These are phyloP conservation scores for Trichopria drosophilae DNA, from an alignment of 2,888 invertebrate genomes.

Conservation along the genomic window DNA sequence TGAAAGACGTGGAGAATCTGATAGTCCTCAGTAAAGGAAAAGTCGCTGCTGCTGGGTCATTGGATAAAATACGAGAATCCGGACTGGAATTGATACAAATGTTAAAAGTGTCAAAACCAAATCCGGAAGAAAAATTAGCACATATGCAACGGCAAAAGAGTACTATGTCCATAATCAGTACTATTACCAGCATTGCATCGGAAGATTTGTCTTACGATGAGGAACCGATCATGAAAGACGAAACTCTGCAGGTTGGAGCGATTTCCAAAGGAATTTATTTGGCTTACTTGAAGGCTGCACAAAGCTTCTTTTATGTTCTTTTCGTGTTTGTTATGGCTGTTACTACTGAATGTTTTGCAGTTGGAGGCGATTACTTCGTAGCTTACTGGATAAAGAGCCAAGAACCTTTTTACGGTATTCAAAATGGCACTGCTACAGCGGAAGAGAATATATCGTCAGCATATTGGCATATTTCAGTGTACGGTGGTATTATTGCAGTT, in stretches of 20 bases:
- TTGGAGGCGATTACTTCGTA: conserved; percentile 54
- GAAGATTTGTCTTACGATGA: too few species aligned
- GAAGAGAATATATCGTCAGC: conserved; percentile 14
- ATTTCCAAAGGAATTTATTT: conserved; percentile 37
- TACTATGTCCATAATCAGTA: too few species aligned
- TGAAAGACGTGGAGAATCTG: conserved; percentile 68
- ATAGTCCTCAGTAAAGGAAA: conserved; percentile 61
- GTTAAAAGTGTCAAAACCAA: conserved; percentile 48
- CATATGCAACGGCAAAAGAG: too few species aligned
- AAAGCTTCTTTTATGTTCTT: conserved; percentile 39
- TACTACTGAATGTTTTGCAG: conserved; percentile 46
- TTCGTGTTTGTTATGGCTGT: conserved; percentile 38
- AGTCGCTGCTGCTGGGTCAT: conserved; percentile 66
- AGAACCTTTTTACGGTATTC: too few species aligned
- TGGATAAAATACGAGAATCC: conserved; percentile 62
- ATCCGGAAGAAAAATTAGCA: not conserved
- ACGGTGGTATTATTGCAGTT: conserved; percentile 56
- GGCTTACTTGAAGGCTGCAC: conserved; percentile 47
- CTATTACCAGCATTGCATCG: too few species aligned
- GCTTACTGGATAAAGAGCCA: conserved; percentile 62
- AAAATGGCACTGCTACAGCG: conserved; percentile 26
- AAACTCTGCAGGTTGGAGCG: too few species aligned
- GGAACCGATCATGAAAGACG: too few species aligned
- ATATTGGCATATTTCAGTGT: conserved; percentile 62
- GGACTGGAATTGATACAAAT: conserved; percentile 67